Evolutionary conservation across 2,888 invertebrate species (phyloP), one percentile per base, ranked within the genome.

Genomic region (Abrostola triplasia): DNA sequence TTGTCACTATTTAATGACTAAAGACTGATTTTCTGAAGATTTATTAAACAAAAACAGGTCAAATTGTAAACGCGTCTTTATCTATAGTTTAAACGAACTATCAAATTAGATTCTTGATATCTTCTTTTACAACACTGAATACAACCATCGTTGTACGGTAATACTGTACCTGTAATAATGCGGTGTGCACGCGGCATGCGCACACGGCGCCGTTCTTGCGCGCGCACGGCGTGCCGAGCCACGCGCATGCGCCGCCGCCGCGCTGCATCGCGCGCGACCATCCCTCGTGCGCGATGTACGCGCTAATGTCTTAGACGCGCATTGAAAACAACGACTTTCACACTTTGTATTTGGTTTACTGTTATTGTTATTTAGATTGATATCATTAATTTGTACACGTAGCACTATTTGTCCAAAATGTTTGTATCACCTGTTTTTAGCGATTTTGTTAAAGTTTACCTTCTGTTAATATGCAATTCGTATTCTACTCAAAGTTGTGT

Each of bases 221-320:
- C 89, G 91, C 82, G 91, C 94, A 94, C 85, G 93, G 89, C 88
- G 92, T 88, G 86, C 92, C 93, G 79, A 93, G 90, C 90, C 90
- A 89, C 81, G 93, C 90, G 92, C 94, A 92, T 88, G 94, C 93
- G 93, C 93, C 91, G 85, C 84, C 86, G 75, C 86, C 91, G 84
- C 91, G 90, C 83, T 83, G 85, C 94, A 93, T 93, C 86, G 88
- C 89, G 85, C 84, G 88, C 88, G 84, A 78, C 77, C 92, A 92
- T 92, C 86, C 87, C 90, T 87, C 85, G 81, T 65, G 77, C 76
- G 67, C 73, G 70, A 35, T 6, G 9, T 59, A 68, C 77, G 73
- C 76, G 64, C 73, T 60, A 64, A 58, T 55, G 54, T 75, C 68
- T 64, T 73, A 66, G 64, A 64, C 37, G 9, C 55, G 48, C 77